Percentiles rank a stretch among this genome's conserved stretches.
phyloP scores from a whole-genome alignment of 1,140 invertebrate genomes.

The Drosophila sucinea region DNA sequence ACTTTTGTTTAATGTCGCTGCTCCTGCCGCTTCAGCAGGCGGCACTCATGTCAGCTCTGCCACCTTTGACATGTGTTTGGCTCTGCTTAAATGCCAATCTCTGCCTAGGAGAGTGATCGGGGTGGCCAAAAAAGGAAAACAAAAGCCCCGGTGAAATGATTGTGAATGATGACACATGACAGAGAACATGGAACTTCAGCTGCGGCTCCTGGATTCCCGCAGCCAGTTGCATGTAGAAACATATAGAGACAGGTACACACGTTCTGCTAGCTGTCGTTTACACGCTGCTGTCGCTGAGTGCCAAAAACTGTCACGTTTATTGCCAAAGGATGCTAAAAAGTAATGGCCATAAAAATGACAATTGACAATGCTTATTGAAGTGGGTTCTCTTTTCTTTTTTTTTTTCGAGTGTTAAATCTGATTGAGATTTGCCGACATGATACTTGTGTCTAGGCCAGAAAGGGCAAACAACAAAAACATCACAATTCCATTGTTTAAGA shows the following conservation, averaged over 20 bases:
- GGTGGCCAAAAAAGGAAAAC: conserved; percentile 31
- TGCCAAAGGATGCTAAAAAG: conserved; percentile 41
- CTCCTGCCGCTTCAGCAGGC: conserved; percentile 25
- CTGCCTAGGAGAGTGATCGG: conserved; percentile 20
- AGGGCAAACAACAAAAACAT: conserved; percentile 37
- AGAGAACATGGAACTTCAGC: conserved; percentile 41
- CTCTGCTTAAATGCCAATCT: conserved; percentile 50
- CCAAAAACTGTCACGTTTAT: conserved; percentile 54
- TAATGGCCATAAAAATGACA: conserved; percentile 66
- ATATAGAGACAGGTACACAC: conserved; percentile 40
- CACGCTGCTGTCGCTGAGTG: conserved; percentile 19
- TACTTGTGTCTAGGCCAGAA: conserved; percentile 40
- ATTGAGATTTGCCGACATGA: conserved; percentile 24
- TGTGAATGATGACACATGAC: conserved; percentile 73
- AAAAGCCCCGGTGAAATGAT: conserved; percentile 49
- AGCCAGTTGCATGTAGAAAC: conserved; percentile 17
- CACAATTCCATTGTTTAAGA: background rate
- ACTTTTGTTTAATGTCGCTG: conserved; percentile 23
- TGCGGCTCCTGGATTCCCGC: conserved; percentile 21
- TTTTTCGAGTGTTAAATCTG: conserved; percentile 10
- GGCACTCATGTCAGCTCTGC: conserved; percentile 20
- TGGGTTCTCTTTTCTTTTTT: background rate
- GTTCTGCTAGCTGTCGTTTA: conserved; percentile 29
- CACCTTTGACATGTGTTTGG: conserved; percentile 19
- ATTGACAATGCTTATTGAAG: conserved; percentile 21